Evolutionary conservation across 1,140 invertebrate genomes (phyloP).

Genomic region (Leptinotarsa lineolata): DNA sequence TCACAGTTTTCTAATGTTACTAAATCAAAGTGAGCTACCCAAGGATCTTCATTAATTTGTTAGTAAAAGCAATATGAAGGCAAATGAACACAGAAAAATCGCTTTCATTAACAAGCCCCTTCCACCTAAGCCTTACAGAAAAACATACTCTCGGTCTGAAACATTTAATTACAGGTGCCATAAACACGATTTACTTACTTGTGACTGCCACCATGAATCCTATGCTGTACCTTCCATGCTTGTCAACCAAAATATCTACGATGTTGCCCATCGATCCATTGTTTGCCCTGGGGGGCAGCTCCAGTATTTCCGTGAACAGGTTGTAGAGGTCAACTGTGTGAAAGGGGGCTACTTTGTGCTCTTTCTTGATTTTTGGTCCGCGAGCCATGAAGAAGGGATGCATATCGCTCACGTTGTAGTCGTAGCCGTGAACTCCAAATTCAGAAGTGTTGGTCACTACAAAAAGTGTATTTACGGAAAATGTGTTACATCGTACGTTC

Average conservation of each 20-base stretch:
- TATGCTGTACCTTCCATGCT: constrained; percentile 32
- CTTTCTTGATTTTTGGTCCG: constrained; percentile 66
- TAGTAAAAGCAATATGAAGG: no score
- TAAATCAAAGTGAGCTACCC: no score
- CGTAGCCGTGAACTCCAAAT: constrained; percentile 73
- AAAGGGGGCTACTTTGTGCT: constrained; percentile 62
- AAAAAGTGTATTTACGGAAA: constrained; percentile 28
- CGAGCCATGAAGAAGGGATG: constrained; percentile 71
- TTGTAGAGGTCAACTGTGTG: constrained; percentile 69
- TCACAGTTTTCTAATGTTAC: no score
- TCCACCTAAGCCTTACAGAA: no score
- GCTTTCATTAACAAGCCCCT: no score
- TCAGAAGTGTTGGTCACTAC: constrained; percentile 58
- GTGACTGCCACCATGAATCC: constrained; percentile 42
- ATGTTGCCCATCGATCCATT: constrained; percentile 47
- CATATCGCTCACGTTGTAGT: constrained; percentile 64
- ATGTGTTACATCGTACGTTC: neutral
- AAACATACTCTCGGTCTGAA: no score
- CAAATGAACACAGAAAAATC: no score
- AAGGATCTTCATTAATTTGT: no score
- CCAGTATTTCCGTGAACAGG: constrained; percentile 67
- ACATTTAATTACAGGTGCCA: neutral
- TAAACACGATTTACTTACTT: constrained; percentile 37
- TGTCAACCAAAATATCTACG: constrained; percentile 35
- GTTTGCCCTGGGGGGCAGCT: constrained; percentile 54